Base-by-base conservation (phyloP, 2,113 vertebrate genomes). In the Onychostoma macrolepis region DNA sequence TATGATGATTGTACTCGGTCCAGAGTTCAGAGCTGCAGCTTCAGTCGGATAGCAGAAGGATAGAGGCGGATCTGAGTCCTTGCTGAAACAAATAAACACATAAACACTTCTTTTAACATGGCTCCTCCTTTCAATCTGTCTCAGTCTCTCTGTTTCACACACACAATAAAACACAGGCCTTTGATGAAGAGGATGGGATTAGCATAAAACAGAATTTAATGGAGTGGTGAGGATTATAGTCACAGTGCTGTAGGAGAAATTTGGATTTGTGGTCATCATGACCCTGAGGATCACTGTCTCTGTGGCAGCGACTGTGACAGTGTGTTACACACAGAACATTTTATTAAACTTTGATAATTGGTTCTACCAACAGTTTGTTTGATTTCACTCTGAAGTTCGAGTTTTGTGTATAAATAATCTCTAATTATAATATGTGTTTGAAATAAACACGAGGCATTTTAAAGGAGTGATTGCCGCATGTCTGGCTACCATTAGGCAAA, bases 1-100 rank as follows among this genome's bases (percentile, higher is more conserved):
- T 93, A 93, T 91, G 79, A 85, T 89, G 90, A 76, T 90, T 93
- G 38, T 74, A 13, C 69, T 74, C 33, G 4, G 36, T 75, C 36
- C 21, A 26, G 19, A 43, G 71, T 74, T 74, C 38, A 45, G 38
- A 45, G 72, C 24, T 45, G 5, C 24, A 75, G 41, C 38, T 75
- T 75, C 41, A 75, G 72, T 26, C 11, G 41, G 38, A 26, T 15
- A 75, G 24, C 72, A 45, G 41, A 75, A 75, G 24, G 41, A 75
- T 26, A 75, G 72, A 45, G 41, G 41, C 6, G 3, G 72, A 75
- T 75, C 72, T 45, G 41, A 45, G 72, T 26, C 24, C 72, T 26
- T 17, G 72, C 88, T 89, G 87, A 83, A 53, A 85, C 85, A 85
- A 43, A 85, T 53, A 61, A 72, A 85, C 83, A 61, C 33, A 74